Base-by-base conservation (phyloP, 2,113 vertebrate species). In the Peromyscus maniculatus region DNA sequence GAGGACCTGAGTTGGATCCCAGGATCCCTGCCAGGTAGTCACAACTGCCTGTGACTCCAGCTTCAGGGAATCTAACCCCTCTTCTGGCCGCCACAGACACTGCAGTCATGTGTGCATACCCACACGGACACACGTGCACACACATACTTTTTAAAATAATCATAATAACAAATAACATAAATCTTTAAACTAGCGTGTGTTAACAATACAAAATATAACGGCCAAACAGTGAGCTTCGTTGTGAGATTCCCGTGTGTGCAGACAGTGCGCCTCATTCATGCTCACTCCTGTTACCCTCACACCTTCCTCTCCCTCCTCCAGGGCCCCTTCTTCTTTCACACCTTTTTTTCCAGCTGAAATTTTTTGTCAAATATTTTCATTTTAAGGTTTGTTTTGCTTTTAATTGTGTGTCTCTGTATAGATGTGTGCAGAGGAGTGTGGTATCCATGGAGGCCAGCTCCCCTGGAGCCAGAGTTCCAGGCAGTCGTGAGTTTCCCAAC, bases 281-380 rank as follows among this genome's bases (percentile, higher is more conserved):
- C 1, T 36, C 19, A 13, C 26, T 0, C n/a, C 57, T 2, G 4
- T 31, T 43, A 21, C 39, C 6, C 3, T 21, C n/a, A 28, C 39
- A 12, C 28, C 12, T 69, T 36, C 33, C 84, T 0, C 33, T 17
- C 31, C 21, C 66, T 69, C 31, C 46, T 39, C 83, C n/a, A 31
- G 0, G 6, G 36, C 66, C 12, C 12, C 12, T 9, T 17, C 1
- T n/a, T 89, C 49, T 57, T 72, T 8, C 15, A 26, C 33, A 6
- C 5, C 49, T 71, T 72, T 24, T 62, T 46, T 8, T 33, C n/a
- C 24, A 77, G 16, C 7, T 33, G 67, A 9, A 62, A 64, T 22
- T 19, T 64, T 49, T 92, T 66, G 4, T 43, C 17, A 83, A 46
- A 46, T 17, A 46, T 36, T 72, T 92, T 59, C 31, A 31, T 36